phyloP scores from a whole-genome alignment of 2,888 invertebrate species.

The Platerodrilus igneus region DNA sequence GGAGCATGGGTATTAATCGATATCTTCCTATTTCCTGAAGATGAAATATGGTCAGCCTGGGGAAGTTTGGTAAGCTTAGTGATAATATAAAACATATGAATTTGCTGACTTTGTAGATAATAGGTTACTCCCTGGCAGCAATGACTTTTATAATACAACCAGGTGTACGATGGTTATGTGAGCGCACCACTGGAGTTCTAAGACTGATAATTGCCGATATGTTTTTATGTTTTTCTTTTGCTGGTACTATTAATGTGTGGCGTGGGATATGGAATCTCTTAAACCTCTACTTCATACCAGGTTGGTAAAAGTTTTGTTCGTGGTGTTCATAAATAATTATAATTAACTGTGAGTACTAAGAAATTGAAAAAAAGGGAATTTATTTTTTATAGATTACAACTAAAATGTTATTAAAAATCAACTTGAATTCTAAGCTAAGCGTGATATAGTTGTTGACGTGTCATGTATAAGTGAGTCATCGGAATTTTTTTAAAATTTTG shows the following conservation, averaged over 20 bases:
- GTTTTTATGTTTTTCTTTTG: conserved; percentile 70
- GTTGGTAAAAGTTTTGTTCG: conserved; percentile 49
- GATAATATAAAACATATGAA: background rate
- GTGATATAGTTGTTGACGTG: too few species aligned
- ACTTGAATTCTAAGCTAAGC: too few species aligned
- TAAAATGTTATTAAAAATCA: too few species aligned
- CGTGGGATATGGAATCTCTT: conserved; percentile 79
- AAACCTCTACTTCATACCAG: conserved; percentile 73
- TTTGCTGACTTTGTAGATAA: conserved; percentile 49
- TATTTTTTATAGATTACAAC: too few species aligned
- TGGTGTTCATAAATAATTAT: too few species aligned
- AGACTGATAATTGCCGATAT: conserved; percentile 69
- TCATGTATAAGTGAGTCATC: too few species aligned
- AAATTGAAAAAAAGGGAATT: too few species aligned
- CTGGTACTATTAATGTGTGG: conserved; percentile 85
- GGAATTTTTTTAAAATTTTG: too few species aligned
- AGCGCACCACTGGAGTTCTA: conserved; percentile 60
- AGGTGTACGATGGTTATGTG: conserved; percentile 65
- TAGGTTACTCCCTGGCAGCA: conserved; percentile 70
- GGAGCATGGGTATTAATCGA: conserved; percentile 82
- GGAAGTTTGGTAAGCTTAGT: conserved; percentile 68
- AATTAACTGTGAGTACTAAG: too few species aligned
- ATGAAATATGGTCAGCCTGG: conserved; percentile 64
- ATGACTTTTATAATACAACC: conserved; percentile 73
- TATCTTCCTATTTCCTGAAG: conserved; percentile 70